Evolutionary conservation across 2,113 vertebrate species (phyloP).

Genomic region (Plecturocebus donacophilus): DNA sequence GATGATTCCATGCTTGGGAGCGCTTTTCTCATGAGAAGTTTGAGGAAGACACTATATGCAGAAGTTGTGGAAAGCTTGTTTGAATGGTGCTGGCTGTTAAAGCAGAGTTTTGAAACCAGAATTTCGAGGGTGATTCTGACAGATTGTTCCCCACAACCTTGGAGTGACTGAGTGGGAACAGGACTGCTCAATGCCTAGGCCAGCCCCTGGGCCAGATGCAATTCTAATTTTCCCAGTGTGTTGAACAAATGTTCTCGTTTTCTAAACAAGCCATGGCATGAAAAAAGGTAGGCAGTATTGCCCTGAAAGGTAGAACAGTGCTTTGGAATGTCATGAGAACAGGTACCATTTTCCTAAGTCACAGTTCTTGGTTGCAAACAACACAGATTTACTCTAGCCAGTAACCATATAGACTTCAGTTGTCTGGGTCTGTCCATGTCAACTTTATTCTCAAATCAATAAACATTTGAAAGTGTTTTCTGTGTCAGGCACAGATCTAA

Average conservation of each 20-base stretch:
- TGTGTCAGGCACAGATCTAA: neutral
- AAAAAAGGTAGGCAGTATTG: neutral
- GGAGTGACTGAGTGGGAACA: neutral
- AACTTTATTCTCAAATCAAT: neutral
- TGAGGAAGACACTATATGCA: neutral
- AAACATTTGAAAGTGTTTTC: conserved; percentile 19
- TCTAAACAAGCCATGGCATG: neutral
- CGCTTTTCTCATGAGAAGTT: neutral
- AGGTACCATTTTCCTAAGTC: neutral
- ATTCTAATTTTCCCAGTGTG: neutral
- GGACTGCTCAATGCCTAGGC: neutral
- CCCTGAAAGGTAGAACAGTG: neutral
- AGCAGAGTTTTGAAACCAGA: neutral
- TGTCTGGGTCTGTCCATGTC: neutral
- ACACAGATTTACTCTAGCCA: neutral
- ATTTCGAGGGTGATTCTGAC: neutral
- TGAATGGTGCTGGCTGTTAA: neutral
- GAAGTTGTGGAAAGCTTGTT: neutral
- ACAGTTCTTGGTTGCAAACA: neutral
- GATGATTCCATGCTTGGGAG: neutral
- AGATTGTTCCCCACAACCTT: neutral
- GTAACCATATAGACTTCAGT: neutral
- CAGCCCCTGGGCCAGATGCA: neutral
- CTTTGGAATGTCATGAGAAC: neutral
- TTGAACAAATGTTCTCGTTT: neutral